phyloP scores from a whole-genome alignment of 2,113 vertebrate species.

The Rousettus leschenaultii region DNA sequence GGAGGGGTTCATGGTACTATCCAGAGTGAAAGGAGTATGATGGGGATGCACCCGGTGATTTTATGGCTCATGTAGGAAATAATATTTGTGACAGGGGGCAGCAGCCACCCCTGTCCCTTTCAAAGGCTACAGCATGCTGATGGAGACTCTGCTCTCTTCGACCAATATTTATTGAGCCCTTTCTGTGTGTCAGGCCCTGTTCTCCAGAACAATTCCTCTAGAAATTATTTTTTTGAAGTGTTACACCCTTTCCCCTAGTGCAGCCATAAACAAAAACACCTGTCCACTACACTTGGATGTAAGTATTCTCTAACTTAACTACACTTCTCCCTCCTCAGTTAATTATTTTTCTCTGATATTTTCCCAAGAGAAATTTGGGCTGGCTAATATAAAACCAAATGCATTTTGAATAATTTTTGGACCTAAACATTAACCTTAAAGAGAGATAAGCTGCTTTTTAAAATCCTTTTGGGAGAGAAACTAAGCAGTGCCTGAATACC shows the following conservation, averaged over 20 bases:
- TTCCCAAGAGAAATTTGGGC: neutral
- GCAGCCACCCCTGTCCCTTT: neutral
- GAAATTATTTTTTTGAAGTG: neutral
- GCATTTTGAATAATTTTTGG: neutral
- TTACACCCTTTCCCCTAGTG: neutral
- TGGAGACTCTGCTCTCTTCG: neutral
- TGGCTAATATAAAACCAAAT: neutral
- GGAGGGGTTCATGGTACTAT: rapidly evolving
- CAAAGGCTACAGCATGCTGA: neutral
- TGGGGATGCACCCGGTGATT: neutral
- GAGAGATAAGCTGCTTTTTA: neutral
- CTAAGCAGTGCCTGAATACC: neutral
- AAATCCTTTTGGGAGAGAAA: neutral
- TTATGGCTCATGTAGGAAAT: neutral
- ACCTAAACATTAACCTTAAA: neutral
- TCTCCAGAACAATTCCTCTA: neutral
- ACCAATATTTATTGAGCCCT: neutral
- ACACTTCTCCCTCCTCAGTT: neutral
- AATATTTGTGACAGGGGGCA: neutral
- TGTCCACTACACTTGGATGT: neutral
- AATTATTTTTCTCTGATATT: neutral
- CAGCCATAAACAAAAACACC: neutral
- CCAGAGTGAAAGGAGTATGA: neutral
- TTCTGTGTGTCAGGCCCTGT: neutral
- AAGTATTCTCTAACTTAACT: neutral